phyloP scores from a whole-genome alignment of 2,888 invertebrate genomes.

The Drosophila sordidula region DNA sequence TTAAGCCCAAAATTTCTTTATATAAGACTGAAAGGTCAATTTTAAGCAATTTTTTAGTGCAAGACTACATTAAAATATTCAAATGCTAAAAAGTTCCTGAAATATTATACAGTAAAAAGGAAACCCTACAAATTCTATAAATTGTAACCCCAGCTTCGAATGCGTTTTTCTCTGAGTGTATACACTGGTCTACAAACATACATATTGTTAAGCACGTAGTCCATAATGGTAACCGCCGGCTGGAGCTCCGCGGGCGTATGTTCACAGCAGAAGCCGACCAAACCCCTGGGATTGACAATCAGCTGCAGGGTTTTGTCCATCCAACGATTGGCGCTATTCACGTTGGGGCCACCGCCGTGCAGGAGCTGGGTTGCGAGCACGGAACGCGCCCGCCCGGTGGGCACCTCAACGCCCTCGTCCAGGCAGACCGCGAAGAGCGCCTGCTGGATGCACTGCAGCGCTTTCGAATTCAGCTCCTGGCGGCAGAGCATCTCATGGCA shows the following conservation, averaged over 20 bases:
- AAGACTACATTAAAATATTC: no score
- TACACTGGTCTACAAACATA: constrained; percentile 86
- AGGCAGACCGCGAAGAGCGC: constrained; percentile 92
- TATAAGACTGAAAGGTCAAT: no score
- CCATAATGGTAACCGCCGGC: constrained; percentile 94
- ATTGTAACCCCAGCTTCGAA: no score
- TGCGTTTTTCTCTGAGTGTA: no score
- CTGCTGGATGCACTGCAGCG: constrained; percentile 89
- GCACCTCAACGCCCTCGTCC: constrained; percentile 87
- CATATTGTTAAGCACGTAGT: constrained; percentile 91
- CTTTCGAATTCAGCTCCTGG: constrained; percentile 86
- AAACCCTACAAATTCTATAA: no score
- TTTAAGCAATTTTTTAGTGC: no score
- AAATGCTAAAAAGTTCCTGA: no score
- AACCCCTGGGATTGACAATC: constrained; percentile 91
- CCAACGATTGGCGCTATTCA: constrained; percentile 95
- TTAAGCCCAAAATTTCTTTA: no score
- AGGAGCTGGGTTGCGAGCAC: constrained; percentile 90
- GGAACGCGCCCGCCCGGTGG: constrained; percentile 82
- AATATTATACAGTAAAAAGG: neutral
- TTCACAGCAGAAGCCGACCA: constrained; percentile 94
- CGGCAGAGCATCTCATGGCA: constrained; percentile 86
- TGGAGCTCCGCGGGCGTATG: constrained; percentile 98
- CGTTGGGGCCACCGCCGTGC: constrained; percentile 91
- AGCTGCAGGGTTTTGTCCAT: constrained; percentile 97